Conservation (phyloP, 1,140 invertebrate species). For the Zaprionus africanus region DNA sequence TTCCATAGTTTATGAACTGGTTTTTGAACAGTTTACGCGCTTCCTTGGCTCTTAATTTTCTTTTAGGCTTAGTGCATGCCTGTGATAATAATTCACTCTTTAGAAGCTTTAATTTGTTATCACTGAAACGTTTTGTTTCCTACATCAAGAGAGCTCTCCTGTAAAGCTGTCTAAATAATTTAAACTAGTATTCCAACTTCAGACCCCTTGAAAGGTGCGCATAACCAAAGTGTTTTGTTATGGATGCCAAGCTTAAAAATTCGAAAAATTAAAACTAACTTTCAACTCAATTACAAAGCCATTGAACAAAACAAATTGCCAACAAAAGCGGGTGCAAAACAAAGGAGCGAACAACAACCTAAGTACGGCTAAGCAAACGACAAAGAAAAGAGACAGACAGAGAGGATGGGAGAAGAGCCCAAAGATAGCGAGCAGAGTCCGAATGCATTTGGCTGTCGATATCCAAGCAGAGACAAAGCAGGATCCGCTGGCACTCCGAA, state of each 20-base stretch:
- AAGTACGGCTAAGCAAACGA: constrained; percentile 11
- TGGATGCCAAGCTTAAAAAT: constrained; percentile 8
- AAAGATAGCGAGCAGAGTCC: background rate
- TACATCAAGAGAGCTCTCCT: too few species aligned
- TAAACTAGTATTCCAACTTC: background rate
- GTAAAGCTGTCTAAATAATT: background rate
- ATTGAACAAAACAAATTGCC: constrained; percentile 59
- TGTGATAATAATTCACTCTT: background rate
- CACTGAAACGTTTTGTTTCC: background rate
- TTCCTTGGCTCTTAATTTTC: too few species aligned
- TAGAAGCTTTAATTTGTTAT: background rate
- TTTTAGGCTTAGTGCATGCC: too few species aligned
- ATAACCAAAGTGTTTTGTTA: background rate
- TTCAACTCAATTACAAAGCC: constrained; percentile 67
- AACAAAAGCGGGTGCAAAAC: constrained; percentile 33
- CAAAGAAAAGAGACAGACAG: background rate
- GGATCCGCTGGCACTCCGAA: background rate
- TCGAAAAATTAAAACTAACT: constrained; percentile 64
- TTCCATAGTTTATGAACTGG: background rate
- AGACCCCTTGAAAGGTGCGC: background rate
- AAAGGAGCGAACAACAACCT: constrained; percentile 24
- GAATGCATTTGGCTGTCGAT: constrained; percentile 33
- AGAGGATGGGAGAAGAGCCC: too few species aligned
- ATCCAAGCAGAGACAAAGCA: background rate
- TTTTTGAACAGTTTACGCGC: too few species aligned